phyloP scores from a whole-genome alignment of 2,113 vertebrate genomes.

The Prinia subflava region DNA sequence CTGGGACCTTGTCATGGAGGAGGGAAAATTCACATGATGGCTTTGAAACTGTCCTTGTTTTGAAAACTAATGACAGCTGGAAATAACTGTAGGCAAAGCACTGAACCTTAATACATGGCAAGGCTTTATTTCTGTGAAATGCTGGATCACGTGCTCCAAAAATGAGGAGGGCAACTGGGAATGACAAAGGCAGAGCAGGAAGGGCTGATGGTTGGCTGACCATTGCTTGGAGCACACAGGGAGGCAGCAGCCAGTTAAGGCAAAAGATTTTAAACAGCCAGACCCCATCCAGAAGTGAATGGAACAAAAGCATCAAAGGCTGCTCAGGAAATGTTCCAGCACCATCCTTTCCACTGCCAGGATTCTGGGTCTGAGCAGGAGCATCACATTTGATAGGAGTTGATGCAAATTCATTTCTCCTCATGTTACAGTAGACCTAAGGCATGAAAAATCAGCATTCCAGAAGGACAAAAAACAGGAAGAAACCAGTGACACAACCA shows the following conservation, averaged over 20 bases:
- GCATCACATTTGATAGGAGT: neutral
- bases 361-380: neutral
- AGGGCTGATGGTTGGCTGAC: neutral
- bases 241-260: neutral
- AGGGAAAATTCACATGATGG: neutral
- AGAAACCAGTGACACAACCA: neutral
- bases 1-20: neutral
- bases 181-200: neutral
- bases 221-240: neutral
- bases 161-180: neutral
- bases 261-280: neutral
- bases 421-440: neutral
- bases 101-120: neutral
- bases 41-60: neutral
- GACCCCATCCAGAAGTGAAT: neutral
- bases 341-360: neutral
- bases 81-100: neutral
- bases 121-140: neutral
- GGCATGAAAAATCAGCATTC: neutral
- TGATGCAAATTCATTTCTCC: neutral
- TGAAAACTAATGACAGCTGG: neutral
- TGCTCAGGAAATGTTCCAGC: neutral
- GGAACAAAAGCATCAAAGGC: neutral
- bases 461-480: neutral
- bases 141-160: neutral